Percentiles rank a stretch among this genome's conserved stretches.
Conservation (phyloP, 1,140 invertebrate genomes). For the Charaxes varanes region DNA sequence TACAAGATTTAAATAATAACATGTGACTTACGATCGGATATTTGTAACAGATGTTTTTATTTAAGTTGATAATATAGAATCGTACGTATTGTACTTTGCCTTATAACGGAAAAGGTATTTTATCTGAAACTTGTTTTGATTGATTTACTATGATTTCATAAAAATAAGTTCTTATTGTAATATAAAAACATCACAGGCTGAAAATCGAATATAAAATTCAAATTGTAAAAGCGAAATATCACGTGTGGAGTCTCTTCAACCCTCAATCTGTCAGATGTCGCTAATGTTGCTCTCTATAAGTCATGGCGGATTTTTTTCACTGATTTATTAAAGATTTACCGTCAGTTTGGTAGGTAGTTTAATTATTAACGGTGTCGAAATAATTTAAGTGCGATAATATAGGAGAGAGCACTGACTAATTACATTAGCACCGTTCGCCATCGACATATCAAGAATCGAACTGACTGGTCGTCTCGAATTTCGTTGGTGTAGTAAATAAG, state of each 20-base stretch:
- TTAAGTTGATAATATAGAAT: neutral
- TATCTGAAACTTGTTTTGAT: no score
- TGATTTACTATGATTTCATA: no score
- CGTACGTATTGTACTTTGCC: no score
- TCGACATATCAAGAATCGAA: conserved; percentile 28
- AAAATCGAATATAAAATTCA: conserved; percentile 52
- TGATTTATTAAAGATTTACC: conserved; percentile 48
- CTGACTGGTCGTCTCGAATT: conserved; percentile 55
- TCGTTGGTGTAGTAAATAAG: conserved; percentile 40
- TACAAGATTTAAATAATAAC: conserved; percentile 19
- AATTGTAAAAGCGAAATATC: conserved; percentile 55
- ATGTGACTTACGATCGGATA: conserved; percentile 20
- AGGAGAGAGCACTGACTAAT: conserved; percentile 33
- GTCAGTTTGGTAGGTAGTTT: conserved; percentile 64
- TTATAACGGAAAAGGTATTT: no score
- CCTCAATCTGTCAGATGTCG: conserved; percentile 62
- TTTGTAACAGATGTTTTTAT: neutral
- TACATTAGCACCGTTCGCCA: conserved; percentile 27
- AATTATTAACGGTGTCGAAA: conserved; percentile 55
- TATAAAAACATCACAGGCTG: conserved; percentile 27
- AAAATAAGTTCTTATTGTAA: no score
- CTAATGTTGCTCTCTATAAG: conserved; percentile 46
- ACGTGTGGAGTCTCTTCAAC: conserved; percentile 50
- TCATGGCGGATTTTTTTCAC: conserved; percentile 67
- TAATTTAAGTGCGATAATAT: conserved; percentile 46